These are phyloP conservation scores for Aethes cnicana DNA, from an alignment of 2,888 invertebrate genomes.

Conservation along the genomic window DNA sequence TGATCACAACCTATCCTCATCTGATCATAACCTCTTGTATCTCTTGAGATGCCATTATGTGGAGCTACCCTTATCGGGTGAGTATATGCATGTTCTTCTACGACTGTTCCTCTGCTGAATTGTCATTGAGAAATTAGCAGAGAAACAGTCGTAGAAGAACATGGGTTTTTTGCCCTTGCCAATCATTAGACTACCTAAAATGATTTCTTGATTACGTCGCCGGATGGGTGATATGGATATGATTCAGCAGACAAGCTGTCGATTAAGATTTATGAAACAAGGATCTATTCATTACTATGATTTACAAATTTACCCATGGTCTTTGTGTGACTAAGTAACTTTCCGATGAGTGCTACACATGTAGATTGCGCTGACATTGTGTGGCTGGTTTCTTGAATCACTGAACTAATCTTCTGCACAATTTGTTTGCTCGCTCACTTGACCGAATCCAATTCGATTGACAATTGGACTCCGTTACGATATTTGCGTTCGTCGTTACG, in stretches of 20 bases:
- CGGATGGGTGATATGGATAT: conserved; percentile 22
- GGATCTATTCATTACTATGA: background rate
- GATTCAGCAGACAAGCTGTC: conserved; percentile 5
- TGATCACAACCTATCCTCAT: too few species aligned
- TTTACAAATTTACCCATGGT: background rate
- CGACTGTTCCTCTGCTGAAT: too few species aligned
- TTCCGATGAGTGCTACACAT: background rate
- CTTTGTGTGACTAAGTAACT: background rate
- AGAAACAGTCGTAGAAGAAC: conserved; percentile 30
- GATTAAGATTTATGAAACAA: conserved; percentile 10
- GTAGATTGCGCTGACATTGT: too few species aligned
- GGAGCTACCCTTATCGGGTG: too few species aligned
- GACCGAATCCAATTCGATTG: conserved; percentile 30
- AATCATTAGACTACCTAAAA: conserved; percentile 28
- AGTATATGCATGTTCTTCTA: too few species aligned
- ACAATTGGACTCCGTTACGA: conserved; percentile 52
- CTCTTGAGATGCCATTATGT: too few species aligned
- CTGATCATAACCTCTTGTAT: too few species aligned
- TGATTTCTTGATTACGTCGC: conserved; percentile 25
- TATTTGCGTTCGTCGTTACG: conserved; percentile 26
- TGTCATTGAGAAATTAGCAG: conserved; percentile 20
- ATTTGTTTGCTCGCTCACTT: conserved; percentile 20
- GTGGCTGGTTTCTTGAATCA: background rate
- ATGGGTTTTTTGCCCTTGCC: conserved; percentile 34
- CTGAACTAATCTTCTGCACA: conserved; percentile 17